Evolutionary conservation across 2,797 vertebrate species (phyloP).

Genomic region (Tapera naevia): DNA sequence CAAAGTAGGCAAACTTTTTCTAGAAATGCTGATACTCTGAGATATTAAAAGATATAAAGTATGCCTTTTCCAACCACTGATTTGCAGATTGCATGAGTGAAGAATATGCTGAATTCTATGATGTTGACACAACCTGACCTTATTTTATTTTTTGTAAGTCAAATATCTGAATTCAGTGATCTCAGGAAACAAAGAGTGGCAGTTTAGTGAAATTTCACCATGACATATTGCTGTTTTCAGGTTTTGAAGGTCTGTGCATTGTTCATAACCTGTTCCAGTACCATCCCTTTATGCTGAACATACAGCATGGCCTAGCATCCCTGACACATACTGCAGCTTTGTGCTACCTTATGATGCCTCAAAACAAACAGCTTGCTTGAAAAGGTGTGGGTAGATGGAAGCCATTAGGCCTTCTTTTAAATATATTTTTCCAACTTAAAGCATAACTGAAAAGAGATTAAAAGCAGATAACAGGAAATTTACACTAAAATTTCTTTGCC

Average conservation of each 20-base stretch:
- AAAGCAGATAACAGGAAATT: neutral
- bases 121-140: neutral
- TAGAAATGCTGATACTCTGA: neutral
- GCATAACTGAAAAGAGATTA: constrained; percentile 14
- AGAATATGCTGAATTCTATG: neutral
- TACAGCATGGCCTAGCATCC: neutral
- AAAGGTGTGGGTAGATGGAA: neutral
- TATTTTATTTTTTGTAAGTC: neutral
- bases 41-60: neutral
- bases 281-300: neutral
- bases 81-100: neutral
- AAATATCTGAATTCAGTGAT: neutral
- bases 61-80: neutral
- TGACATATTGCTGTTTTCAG: neutral
- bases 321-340: neutral
- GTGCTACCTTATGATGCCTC: neutral
- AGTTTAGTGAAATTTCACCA: neutral
- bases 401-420: neutral
- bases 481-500: neutral
- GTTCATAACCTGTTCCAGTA: neutral
- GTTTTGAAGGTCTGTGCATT: neutral
- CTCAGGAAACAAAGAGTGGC: neutral
- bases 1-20: neutral
- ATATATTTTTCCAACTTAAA: neutral
- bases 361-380: constrained; percentile 11